Evolutionary conservation across 2,888 invertebrate genomes (phyloP), one percentile per base, ranked within the genome.

Genomic region (Drosophila tanythrix): DNA sequence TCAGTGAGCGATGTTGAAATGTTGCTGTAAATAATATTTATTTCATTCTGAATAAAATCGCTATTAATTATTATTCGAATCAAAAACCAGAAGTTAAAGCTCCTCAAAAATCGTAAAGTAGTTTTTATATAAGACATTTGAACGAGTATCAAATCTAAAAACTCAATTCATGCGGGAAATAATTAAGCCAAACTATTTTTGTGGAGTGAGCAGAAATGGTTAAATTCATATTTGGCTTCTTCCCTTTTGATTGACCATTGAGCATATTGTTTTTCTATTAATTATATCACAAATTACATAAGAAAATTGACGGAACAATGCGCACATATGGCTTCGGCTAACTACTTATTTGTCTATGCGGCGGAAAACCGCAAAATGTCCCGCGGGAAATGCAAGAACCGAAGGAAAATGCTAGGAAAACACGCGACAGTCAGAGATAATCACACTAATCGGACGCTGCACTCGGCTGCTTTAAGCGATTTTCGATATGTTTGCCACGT

Each of bases 381-480:
- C 87, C 83, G 76, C 75, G 87, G 90, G 87, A 88, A 87, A 88
- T 82, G 73, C 70, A 43, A 29, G 53, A 50, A 60, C 57, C 55
- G 56, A 55, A 53, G 53, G 56, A 68, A 66, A 69, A 71, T 18
- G 36, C 36, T 7, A 36, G 59, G 64, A 68, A 69, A 73, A 76
- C 90, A 86, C 75, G 90, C 86, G 74, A 86, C 70, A 68, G 80
- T 65, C 63, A 21, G 15, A 79, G 91, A 90, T 90, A 90, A 90
- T 91, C 90, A 90, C 72, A 68, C 87, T 90, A 91, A 90, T 90
- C 90, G 91, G 83, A 78, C 90, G 81, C 74, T 91, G 91, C 88
- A 86, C 91, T 84, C 73, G 67, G 66, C 55, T 68, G 81, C 90
- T 76, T 88, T 87, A 87, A 87, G 70, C 89, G 90, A 87, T 89